Evolutionary conservation across 2,797 vertebrate genomes (phyloP), one percentile per base, ranked within the genome.

Genomic region (Acanthurus tractus): DNA sequence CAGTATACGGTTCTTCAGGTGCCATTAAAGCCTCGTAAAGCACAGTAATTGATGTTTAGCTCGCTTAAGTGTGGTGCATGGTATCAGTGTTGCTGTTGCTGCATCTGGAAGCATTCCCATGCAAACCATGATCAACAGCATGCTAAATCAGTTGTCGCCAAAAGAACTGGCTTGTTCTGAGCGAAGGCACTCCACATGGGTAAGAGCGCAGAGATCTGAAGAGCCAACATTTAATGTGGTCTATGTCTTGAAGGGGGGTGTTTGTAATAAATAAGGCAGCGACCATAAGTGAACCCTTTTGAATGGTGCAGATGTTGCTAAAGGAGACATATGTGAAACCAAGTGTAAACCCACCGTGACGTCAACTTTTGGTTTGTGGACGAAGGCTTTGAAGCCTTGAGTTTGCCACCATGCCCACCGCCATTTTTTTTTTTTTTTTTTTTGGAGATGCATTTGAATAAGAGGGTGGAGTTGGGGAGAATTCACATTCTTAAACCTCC

Each of bases 61-160:
- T 70, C 49, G 22, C 76, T 53, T 10, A 66, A 72, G 57, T 56
- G 63, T 44, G 67, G 59, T 56, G 38, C 76, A 49, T 38, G 63
- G 57, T 72, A 63, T 87, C 74, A 67, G 58, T 53, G 48, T 71
- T 22, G 44, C 63, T 44, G 44, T 56, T 18, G 65, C 78, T 76
- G 76, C 88, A 88, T 91, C 87, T 93, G 92, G 86, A 93, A 88
- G 67, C 76, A 42, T 87, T 91, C 79, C 78, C 40, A 49, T n/a
- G 61, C 76, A 84, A 84, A 70, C 78, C 55, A 72, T 63, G 74
- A 91, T 89, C 90, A 90, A 82, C 90, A 88, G 75, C 87, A 82
- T 70, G 65, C 74, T 72, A 84, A 88, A 91, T 87, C 72, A 55
- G 78, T 81, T 75, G 70, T 74, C 76, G 75, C 85, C 72, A 72